Percentiles rank a stretch among this genome's conserved stretches.
These are phyloP conservation scores for Zaprionus inermis DNA, from an alignment of 1,140 invertebrate genomes.

Conservation along the genomic window DNA sequence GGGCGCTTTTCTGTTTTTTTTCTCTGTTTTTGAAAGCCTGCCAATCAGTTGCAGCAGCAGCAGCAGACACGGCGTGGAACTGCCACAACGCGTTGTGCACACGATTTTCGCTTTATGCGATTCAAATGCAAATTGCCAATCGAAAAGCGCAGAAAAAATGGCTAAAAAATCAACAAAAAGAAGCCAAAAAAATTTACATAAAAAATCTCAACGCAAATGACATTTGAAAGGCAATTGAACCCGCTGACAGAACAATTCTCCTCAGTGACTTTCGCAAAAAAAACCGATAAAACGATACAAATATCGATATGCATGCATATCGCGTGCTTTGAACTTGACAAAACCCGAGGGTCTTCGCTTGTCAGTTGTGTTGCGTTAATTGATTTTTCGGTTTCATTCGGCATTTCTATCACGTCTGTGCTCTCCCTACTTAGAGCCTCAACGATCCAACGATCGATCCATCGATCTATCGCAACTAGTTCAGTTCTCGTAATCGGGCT, in stretches of 20 bases:
- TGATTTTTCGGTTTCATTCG: slow-evolving; percentile 73
- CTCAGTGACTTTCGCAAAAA: slow-evolving; percentile 52
- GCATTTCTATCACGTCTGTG: slow-evolving; percentile 24
- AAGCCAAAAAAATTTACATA: neutral
- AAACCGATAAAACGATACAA: neutral
- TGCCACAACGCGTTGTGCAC: slow-evolving; percentile 68
- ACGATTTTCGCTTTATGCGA: slow-evolving; percentile 76
- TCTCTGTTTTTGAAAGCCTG: slow-evolving; percentile 59
- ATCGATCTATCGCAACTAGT: slow-evolving; percentile 14
- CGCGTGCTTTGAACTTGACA: slow-evolving; percentile 58
- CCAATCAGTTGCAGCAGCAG: slow-evolving; percentile 62
- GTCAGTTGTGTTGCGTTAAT: slow-evolving; percentile 66
- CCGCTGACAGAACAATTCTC: slow-evolving; percentile 73
- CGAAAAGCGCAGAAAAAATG: neutral
- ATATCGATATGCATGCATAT: neutral
- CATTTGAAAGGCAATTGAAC: slow-evolving; percentile 76
- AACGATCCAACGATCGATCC: neutral
- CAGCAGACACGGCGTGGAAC: slow-evolving; percentile 53
- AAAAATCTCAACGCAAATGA: neutral
- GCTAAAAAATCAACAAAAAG: too few relatives aligned
- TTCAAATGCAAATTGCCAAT: slow-evolving; percentile 77
- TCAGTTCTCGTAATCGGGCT: slow-evolving; percentile 52
- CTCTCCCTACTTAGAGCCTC: slow-evolving; percentile 4
- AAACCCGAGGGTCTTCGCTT: slow-evolving; percentile 6
- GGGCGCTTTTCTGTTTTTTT: slow-evolving; percentile 18